These are phyloP conservation scores for Tipula unca DNA, from an alignment of 2,888 invertebrate species.

Conservation along the genomic window DNA sequence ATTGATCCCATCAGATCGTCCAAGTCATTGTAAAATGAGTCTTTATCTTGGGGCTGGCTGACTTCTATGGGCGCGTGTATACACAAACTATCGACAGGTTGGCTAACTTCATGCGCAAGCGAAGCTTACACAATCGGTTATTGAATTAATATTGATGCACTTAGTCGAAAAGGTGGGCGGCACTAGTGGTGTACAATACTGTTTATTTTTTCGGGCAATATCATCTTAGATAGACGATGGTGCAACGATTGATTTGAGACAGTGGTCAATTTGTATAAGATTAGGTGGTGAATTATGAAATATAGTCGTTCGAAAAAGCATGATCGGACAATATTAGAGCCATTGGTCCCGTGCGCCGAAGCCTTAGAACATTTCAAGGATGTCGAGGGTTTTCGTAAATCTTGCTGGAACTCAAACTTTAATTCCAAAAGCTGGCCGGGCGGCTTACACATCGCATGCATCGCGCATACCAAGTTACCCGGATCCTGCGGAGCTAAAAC, in stretches of 20 bases:
- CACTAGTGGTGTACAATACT: slow-evolving; percentile 70
- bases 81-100: no score
- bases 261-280: slow-evolving; percentile 49
- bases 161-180: slow-evolving; percentile 69
- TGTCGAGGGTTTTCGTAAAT: slow-evolving; percentile 28
- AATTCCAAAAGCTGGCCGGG: slow-evolving; percentile 37
- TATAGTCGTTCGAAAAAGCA: slow-evolving; percentile 66
- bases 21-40: no score
- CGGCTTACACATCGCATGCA: slow-evolving; percentile 34
- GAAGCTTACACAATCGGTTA: no score
- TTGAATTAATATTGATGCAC: slow-evolving; percentile 27
- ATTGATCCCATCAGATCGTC: no score
- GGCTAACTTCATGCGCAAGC: no score
- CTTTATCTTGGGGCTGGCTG: no score
- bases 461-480: background rate
- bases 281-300: slow-evolving; percentile 51
- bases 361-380: slow-evolving; percentile 15
- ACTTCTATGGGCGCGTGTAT: no score
- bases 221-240: slow-evolving; percentile 43
- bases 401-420: slow-evolving; percentile 27
- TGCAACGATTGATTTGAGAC: slow-evolving; percentile 30
- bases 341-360: slow-evolving; percentile 23
- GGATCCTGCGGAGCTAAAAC: background rate
- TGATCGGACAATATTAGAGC: slow-evolving; percentile 64
- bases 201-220: slow-evolving; percentile 61